Percentiles rank a stretch among this genome's conserved stretches.
Conservation (phyloP, 53 echinoderm and acorn worm genomes). For the Hippasteria phrygiana region DNA sequence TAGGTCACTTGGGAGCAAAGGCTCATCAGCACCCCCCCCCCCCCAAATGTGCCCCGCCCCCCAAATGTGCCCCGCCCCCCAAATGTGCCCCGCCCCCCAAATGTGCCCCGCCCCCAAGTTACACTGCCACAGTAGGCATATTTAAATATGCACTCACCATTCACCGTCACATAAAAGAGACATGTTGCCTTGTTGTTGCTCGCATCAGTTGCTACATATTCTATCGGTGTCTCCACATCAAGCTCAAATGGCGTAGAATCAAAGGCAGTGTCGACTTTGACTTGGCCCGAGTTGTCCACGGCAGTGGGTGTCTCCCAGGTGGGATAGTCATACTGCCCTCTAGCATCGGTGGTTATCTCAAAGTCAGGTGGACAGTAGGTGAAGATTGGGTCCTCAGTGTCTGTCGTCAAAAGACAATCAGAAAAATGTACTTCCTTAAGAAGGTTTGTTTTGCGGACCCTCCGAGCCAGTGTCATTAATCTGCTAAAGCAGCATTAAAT, state of each 20-base stretch:
- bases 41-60: too few species aligned
- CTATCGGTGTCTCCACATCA: constrained; percentile 25
- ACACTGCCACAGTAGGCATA: too few species aligned
- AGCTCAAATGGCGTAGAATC: constrained; percentile 33
- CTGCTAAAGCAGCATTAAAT: too few species aligned
- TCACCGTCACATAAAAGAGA: constrained; percentile 64
- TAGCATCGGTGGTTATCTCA: neutral
- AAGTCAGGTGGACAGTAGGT: constrained; percentile 61
- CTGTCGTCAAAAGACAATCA: constrained; percentile 12
- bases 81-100: too few species aligned
- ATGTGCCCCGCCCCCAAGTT: too few species aligned
- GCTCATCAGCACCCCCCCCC: too few species aligned
- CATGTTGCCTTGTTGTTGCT: constrained; percentile 56
- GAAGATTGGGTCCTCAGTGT: constrained; percentile 45
- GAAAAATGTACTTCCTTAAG: neutral
- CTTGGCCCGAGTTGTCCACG: constrained; percentile 57
- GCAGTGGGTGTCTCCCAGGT: constrained; percentile 59
- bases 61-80: too few species aligned
- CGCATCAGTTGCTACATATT: constrained; percentile 50
- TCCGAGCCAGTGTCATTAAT: neutral
- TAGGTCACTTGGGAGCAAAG: too few species aligned
- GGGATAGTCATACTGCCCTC: neutral
- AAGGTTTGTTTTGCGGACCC: neutral
- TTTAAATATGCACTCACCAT: constrained; percentile 45
- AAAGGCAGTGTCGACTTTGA: constrained; percentile 4